These are phyloP conservation scores for Tyrannus savana DNA, from an alignment of 2,113 vertebrate genomes.

Conservation along the genomic window DNA sequence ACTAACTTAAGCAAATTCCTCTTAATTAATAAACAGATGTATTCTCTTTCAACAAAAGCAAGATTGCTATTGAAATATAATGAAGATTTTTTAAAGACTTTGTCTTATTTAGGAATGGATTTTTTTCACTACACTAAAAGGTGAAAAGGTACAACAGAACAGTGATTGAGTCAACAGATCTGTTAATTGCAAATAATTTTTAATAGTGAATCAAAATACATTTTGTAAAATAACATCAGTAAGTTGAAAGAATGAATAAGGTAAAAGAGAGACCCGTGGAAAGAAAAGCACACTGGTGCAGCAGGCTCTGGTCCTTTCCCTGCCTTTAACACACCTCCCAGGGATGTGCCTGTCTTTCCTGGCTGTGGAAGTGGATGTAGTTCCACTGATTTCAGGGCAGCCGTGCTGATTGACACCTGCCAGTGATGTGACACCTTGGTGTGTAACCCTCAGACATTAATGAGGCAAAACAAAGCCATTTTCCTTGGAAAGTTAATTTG, in stretches of 20 bases:
- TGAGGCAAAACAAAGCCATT: not conserved
- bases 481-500: not conserved
- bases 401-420: not conserved
- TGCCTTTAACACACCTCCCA: not conserved
- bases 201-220: not conserved
- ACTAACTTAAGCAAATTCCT: conserved; percentile 33
- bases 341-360: not conserved
- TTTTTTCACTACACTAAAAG: not conserved
- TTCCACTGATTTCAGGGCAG: not conserved
- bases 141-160: not conserved
- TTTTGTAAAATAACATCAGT: not conserved
- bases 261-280: not conserved
- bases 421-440: not conserved
- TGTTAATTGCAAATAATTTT: not conserved
- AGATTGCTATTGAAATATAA: not conserved
- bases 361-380: not conserved
- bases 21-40: conserved; percentile 36
- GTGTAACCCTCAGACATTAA: not conserved
- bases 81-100: not conserved
- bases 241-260: not conserved
- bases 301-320: not conserved
- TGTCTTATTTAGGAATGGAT: not conserved
- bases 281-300: not conserved
- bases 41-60: not conserved
- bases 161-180: not conserved